A percentile compares a stretch with the other conserved stretches of the same genome.
These are phyloP conservation scores for Cercocebus atys DNA, from an alignment of 2,113 vertebrate species.

Conservation along the genomic window DNA sequence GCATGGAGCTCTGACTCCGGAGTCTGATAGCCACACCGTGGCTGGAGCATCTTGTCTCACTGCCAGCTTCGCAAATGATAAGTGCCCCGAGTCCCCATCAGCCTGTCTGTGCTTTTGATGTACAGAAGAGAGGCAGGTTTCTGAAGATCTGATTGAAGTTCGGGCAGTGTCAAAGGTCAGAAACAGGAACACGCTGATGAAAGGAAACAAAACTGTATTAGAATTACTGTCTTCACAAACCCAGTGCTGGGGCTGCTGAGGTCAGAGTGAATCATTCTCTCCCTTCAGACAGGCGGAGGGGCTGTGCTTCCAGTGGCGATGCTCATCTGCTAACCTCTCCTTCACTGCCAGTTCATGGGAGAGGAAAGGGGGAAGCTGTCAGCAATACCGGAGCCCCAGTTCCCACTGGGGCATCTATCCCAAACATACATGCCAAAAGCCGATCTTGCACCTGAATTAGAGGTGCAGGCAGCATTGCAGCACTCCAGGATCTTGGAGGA, in stretches of 20 bases:
- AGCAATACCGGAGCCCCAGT: neutral
- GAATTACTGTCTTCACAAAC: no score
- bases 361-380: no score
- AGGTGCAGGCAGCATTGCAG: accelerated
- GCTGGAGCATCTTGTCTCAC: neutral
- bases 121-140: neutral
- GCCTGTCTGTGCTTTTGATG: neutral
- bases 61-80: accelerated
- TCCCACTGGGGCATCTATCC: neutral
- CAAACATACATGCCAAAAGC: neutral
- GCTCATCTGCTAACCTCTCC: neutral
- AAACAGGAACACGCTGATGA: neutral
- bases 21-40: accelerated
- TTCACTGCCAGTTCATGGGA: neutral
- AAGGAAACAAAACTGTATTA: neutral
- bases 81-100: neutral
- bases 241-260: accelerated
- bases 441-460: accelerated
- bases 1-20: accelerated
- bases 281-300: neutral
- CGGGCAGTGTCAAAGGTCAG: neutral
- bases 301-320: accelerated
- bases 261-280: neutral
- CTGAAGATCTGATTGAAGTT: neutral
- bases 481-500: neutral